A percentile compares a stretch with the other conserved stretches of the same genome.
Evolutionary conservation across 1,140 invertebrate species (phyloP).

Genomic region (Ptiloglossa arizonensis): DNA sequence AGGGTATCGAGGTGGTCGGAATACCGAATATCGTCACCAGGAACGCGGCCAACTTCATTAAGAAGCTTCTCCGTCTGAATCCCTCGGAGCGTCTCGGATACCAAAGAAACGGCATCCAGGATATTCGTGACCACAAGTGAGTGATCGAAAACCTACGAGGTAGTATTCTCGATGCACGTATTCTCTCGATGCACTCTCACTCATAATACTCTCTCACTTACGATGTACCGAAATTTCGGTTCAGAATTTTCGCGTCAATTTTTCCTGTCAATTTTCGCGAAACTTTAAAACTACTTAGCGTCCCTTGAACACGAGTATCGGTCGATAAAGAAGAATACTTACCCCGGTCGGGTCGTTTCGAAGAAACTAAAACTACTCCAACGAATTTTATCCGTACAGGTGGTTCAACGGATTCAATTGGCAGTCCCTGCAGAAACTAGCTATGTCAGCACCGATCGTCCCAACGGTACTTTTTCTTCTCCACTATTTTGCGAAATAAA

Average conservation of each 20-base stretch:
- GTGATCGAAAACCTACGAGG: too few relatives aligned
- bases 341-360: too few relatives aligned
- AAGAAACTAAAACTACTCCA: not conserved
- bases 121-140: slow-evolving; percentile 96
- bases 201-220: too few relatives aligned
- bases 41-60: slow-evolving; percentile 92
- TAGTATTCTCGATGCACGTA: too few relatives aligned
- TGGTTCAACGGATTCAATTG: slow-evolving; percentile 98
- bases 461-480: slow-evolving; percentile 84
- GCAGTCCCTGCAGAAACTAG: slow-evolving; percentile 88
- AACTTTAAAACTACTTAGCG: too few relatives aligned
- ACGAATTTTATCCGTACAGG: slow-evolving; percentile 76
- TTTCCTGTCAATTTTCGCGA: too few relatives aligned
- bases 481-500: not conserved
- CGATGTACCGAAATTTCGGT: too few relatives aligned
- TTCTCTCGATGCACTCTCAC: too few relatives aligned
- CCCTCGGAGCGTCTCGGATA: slow-evolving; percentile 97
- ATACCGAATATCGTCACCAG: slow-evolving; percentile 91
- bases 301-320: too few relatives aligned
- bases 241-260: too few relatives aligned
- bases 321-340: too few relatives aligned
- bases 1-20: slow-evolving; percentile 94
- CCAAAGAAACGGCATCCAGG: slow-evolving; percentile 93
- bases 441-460: slow-evolving; percentile 90
- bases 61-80: slow-evolving; percentile 92